Evolutionary conservation across 1,140 invertebrate genomes (phyloP), one percentile per base, ranked within the genome.

Genomic region (Drosophila mauritiana): DNA sequence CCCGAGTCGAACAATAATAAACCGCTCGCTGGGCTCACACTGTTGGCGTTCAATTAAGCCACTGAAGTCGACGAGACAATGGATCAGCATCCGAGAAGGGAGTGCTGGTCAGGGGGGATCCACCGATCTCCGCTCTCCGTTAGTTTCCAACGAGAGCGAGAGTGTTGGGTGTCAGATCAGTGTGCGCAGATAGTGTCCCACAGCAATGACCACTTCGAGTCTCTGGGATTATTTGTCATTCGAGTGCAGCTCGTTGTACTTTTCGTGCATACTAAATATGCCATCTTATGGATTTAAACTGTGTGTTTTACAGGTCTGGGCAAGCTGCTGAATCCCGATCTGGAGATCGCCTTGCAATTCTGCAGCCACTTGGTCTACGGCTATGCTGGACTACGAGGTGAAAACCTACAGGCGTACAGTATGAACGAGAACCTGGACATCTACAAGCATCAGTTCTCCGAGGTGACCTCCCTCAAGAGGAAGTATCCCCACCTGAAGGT

Each of bases 331-430:
- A 93, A 96, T 0, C 92, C 94, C 11, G 96, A 98, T 85, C 90
- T 98, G 57, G 95, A 96, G 58, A 93, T 95, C 6, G 96, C 95
- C 0, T 88, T 96, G 2, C 93, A 95, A 11, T 95, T 96, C 85
- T 98, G 97, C 93, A 96, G 96, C 0, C 97, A 98, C 92, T 92
- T 98, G 58, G 93, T 98, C 17, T 98, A 98, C 88, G 97, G 97
- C 36, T 98, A 96, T 91, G 96, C 96, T 22, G 96, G 91, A 22
- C 94, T 98, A 12, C 95, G 96, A 55, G 92, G 94, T 5, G 94
- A 95, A 8, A 95, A 93, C 49, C 95, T 94, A 91, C 96, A 96
- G 88, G 93, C 96, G 45, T 91, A 94, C 6, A 94, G 96, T 1
- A 91, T 96, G 36, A 95, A 96, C 81, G 95, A 95, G 53, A 94